These are phyloP conservation scores for Oryzias curvinotus DNA, from an alignment of 2,113 vertebrate species.

Conservation along the genomic window DNA sequence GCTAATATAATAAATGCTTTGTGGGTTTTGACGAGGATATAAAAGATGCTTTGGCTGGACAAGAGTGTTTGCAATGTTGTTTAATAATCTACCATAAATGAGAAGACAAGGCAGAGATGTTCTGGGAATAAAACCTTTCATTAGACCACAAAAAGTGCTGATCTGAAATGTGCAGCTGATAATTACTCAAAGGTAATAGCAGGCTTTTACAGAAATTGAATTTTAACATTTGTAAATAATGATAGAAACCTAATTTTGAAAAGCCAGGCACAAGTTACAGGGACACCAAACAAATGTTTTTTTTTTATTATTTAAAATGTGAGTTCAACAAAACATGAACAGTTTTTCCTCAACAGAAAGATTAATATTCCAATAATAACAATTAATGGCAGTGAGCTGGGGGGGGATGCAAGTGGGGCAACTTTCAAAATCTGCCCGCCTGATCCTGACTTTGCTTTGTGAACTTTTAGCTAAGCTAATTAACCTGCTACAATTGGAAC, in stretches of 20 bases:
- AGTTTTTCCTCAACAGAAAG: too few species aligned
- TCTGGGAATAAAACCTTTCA: conserved; percentile 8
- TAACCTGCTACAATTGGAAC: too few species aligned
- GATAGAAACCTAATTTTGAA: background rate
- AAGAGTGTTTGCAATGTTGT: conserved; percentile 6
- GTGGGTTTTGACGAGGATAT: conserved; percentile 2
- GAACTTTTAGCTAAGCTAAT: too few species aligned
- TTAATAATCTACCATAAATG: conserved; percentile 15
- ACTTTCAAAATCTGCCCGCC: too few species aligned
- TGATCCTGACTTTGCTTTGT: too few species aligned
- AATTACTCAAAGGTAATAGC: background rate
- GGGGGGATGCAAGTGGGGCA: too few species aligned
- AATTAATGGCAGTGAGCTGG: too few species aligned
- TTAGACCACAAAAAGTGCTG: background rate
- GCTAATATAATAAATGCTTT: conserved; percentile 20
- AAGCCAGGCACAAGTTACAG: background rate
- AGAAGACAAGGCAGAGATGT: conserved; percentile 14
- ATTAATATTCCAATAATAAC: too few species aligned
- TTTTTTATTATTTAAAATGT: background rate
- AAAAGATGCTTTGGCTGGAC: background rate
- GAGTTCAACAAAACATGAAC: background rate
- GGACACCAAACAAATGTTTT: background rate
- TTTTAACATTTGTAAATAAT: background rate
- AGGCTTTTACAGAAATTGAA: background rate
- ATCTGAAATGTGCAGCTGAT: background rate